Evolutionary conservation across 2,888 invertebrate species (phyloP), one percentile per base, ranked within the genome.

Genomic region (Nemotelus pantherinus): DNA sequence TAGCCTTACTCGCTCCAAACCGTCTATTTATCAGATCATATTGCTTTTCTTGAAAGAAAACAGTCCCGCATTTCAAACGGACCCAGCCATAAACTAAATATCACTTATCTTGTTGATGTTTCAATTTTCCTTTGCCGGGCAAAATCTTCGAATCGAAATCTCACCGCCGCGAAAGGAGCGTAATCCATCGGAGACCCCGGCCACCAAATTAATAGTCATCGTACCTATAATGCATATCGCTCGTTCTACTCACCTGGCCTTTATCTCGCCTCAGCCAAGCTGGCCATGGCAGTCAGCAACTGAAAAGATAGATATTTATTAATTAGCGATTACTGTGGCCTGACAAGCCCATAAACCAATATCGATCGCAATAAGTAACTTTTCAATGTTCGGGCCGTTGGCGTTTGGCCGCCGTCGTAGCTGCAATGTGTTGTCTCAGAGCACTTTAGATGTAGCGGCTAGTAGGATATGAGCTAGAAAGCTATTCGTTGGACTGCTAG

Each of bases 281-380:
- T 25, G 25, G 3, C 43, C 70, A 70, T 25, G 70, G 43, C 55
- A 55, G 70, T 53, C 43, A 53, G 10, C 70, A 55, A 70, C 70
- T 53, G 55, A 70, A 55, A 70, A 70, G 70, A 25, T 25, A 25
- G 25, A 70, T 55, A 70, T 70, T 70, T 70, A 70, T 70, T 70
- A 70, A 70, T 70, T 70, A 70, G 70, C 70, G 70, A 70, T 70
- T 70, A 70, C 70, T 55, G 55, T 47, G 70, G 70, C 70, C 70
- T 70, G 70, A 70, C 70, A 70, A 70, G 70, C 70, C 70, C 70
- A 70, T 70, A 70, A 70, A 70, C 70, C 70, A 70, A 70, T 70
- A 70, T 70, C 70, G 70, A 70, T 70, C 70, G 70, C 70, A 70
- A 70, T 70, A 70, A 70, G 70, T 70, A 70, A 70, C 70, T 55